A percentile compares a stretch with the other conserved stretches of the same genome.
Conservation (phyloP, 2,113 vertebrate genomes). For the Callionymus lyra region DNA sequence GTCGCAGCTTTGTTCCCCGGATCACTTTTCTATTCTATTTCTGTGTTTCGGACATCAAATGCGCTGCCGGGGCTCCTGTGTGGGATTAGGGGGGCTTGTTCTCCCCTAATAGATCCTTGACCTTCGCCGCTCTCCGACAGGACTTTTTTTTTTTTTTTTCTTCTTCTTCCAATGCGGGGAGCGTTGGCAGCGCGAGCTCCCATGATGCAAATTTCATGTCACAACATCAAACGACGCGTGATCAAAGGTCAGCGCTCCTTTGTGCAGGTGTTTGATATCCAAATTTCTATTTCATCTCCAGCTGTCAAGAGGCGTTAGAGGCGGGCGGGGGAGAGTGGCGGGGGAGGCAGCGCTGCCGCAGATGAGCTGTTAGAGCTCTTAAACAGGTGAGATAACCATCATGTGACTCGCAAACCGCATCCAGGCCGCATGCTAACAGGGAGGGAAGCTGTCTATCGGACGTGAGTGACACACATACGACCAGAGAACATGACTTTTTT, state of each 20-base stretch:
- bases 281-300: slow-evolving; percentile 87
- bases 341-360: slow-evolving; percentile 19
- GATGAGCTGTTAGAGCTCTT: slow-evolving; percentile 6
- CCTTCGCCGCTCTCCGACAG: slow-evolving; percentile 73
- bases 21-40: slow-evolving; percentile 49
- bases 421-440: too few relatives aligned
- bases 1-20: slow-evolving; percentile 23
- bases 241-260: slow-evolving; percentile 90
- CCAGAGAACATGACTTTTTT: too few relatives aligned
- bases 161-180: too few relatives aligned
- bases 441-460: too few relatives aligned
- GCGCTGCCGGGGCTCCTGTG: slow-evolving; percentile 40
- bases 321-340: slow-evolving; percentile 56
- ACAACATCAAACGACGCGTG: slow-evolving; percentile 80
- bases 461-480: too few relatives aligned
- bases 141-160: slow-evolving; percentile 60
- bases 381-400: too few relatives aligned
- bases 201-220: slow-evolving; percentile 86
- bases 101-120: slow-evolving; percentile 74
- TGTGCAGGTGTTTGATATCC: slow-evolving; percentile 83
- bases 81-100: slow-evolving; percentile 60
- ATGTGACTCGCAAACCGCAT: too few relatives aligned
- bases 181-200: slow-evolving; percentile 63
- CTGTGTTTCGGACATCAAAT: slow-evolving; percentile 56
- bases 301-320: slow-evolving; percentile 71